These are phyloP conservation scores for Gymnocephalus cernua DNA, from an alignment of 2,113 vertebrate species.

Conservation along the genomic window DNA sequence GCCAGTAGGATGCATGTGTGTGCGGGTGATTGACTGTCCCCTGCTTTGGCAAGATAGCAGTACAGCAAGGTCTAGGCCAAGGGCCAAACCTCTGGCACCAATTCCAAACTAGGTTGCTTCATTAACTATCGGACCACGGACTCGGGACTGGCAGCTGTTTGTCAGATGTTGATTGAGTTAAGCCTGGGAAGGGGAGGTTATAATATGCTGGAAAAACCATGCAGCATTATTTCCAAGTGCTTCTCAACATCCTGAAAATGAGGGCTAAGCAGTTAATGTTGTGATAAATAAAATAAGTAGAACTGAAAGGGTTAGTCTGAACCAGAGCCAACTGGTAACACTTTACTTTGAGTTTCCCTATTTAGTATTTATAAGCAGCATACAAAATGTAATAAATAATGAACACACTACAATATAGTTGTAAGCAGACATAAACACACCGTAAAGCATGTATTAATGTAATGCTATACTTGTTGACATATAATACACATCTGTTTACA, in stretches of 20 bases:
- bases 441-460: not conserved
- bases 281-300: not conserved
- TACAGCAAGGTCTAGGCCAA: slow-evolving; percentile 29
- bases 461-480: too few species aligned
- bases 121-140: slow-evolving; percentile 40
- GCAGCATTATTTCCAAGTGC: not conserved
- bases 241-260: not conserved
- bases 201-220: not conserved
- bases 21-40: slow-evolving; percentile 37
- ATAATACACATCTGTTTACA: too few species aligned
- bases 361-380: not conserved
- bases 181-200: not conserved
- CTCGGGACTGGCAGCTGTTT: slow-evolving; percentile 36
- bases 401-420: not conserved
- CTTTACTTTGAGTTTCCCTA: not conserved
- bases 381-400: not conserved
- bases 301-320: not conserved
- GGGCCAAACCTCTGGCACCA: slow-evolving; percentile 43
- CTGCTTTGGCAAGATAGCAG: slow-evolving; percentile 23
- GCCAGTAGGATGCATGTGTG: slow-evolving; percentile 16
- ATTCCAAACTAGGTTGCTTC: slow-evolving; percentile 57
- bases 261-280: not conserved
- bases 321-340: not conserved
- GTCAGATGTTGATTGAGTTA: slow-evolving; percentile 38
- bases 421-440: not conserved